Percentiles rank a stretch among this genome's conserved stretches.
These are phyloP conservation scores for Climacteris rufus DNA, from an alignment of 2,113 vertebrate genomes.

Conservation along the genomic window DNA sequence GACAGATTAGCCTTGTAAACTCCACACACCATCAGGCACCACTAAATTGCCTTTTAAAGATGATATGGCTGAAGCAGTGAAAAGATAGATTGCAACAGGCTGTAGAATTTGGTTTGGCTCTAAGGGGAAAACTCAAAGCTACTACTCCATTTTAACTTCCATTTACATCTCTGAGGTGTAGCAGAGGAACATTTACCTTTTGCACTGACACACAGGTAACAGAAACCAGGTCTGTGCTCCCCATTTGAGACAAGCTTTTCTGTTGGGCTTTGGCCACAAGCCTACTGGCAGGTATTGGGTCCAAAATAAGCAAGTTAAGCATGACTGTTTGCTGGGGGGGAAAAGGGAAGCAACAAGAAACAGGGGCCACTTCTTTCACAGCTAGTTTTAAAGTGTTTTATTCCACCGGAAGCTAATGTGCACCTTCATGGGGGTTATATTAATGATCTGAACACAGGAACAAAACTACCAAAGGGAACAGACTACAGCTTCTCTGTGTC, in stretches of 20 bases:
- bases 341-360: not conserved
- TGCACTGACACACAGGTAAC: too few relatives aligned
- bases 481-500: not conserved
- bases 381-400: not conserved
- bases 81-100: not conserved
- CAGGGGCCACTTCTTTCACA: not conserved
- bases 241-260: not conserved
- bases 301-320: not conserved
- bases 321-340: accelerated
- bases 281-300: not conserved
- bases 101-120: not conserved
- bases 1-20: not conserved
- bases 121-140: not conserved
- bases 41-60: not conserved
- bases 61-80: not conserved
- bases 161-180: not conserved
- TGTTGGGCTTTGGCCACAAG: not conserved
- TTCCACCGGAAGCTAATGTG: not conserved
- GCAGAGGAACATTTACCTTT: not conserved
- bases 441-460: not conserved
- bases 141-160: not conserved
- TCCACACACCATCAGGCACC: not conserved
- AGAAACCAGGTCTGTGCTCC: not conserved
- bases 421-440: not conserved
- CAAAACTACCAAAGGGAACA: not conserved